phyloP scores from a whole-genome alignment of 2,888 invertebrate genomes.

The Amphipoea oculea region DNA sequence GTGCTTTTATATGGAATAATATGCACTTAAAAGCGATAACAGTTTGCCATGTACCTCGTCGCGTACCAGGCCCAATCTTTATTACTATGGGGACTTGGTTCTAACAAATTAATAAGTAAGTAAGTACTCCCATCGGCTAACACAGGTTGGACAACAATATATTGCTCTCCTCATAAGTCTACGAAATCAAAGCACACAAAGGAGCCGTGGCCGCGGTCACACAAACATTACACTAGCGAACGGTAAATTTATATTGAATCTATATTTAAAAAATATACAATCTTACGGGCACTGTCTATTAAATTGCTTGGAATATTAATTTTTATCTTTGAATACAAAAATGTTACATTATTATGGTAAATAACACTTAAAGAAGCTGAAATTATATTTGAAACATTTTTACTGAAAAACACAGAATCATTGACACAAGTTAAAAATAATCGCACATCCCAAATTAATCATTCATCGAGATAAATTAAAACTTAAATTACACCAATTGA shows the following conservation, averaged over 20 bases:
- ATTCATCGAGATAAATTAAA: slow-evolving; percentile 56
- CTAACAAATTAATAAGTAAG: not conserved
- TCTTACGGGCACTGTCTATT: slow-evolving; percentile 59
- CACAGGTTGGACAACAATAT: slow-evolving; percentile 5
- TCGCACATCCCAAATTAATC: slow-evolving; percentile 40
- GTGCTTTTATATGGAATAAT: not conserved
- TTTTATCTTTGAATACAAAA: slow-evolving; percentile 52
- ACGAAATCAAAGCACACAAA: slow-evolving; percentile 7
- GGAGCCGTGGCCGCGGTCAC: slow-evolving; percentile 45
- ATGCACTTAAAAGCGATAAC: slow-evolving; percentile 1
- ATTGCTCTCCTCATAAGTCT: slow-evolving; percentile 20
- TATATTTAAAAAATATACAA: slow-evolving; percentile 66
- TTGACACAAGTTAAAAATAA: slow-evolving; percentile 44
- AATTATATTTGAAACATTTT: slow-evolving; percentile 44
- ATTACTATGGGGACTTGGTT: not conserved
- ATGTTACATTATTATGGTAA: slow-evolving; percentile 54
- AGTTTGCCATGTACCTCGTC: not conserved
- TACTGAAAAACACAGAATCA: slow-evolving; percentile 46
- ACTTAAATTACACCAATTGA: slow-evolving; percentile 67
- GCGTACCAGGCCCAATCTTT: not conserved
- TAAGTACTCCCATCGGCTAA: not conserved
- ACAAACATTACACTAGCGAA: slow-evolving; percentile 67
- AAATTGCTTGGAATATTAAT: slow-evolving; percentile 64
- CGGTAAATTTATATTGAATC: slow-evolving; percentile 59
- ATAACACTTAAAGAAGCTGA: slow-evolving; percentile 61